Evolutionary conservation across 2,113 vertebrate genomes (phyloP).

Genomic region (Platycercus adscitus): DNA sequence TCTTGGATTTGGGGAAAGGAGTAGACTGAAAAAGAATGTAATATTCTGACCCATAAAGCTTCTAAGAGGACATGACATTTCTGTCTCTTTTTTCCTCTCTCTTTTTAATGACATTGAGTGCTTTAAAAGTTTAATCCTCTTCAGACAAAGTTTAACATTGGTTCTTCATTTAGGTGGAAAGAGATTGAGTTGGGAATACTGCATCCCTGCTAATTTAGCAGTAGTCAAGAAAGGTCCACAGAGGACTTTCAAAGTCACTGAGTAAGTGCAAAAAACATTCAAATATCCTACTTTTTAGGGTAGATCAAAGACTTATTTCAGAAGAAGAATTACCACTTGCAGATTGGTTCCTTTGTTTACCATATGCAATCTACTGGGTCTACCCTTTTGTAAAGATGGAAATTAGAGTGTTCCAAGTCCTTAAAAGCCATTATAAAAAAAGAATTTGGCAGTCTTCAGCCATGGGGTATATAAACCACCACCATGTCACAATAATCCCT

Average conservation of each 20-base stretch:
- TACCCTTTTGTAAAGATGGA: not conserved
- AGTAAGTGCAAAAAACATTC: not conserved
- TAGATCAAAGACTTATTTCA: not conserved
- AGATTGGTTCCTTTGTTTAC: not conserved
- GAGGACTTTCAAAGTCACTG: constrained; percentile 2
- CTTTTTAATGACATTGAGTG: not conserved
- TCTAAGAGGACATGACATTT: not conserved
- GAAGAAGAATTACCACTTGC: not conserved
- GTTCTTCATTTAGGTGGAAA: not conserved
- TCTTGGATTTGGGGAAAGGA: not conserved
- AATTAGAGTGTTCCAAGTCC: not conserved
- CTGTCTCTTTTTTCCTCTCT: fast-evolving
- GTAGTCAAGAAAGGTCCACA: not conserved
- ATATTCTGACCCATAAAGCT: not conserved
- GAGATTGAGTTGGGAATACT: constrained; percentile 33
- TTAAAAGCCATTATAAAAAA: not conserved
- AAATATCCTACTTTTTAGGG: not conserved
- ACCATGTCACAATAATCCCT: not conserved
- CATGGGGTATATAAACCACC: not conserved
- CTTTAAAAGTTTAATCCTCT: not conserved
- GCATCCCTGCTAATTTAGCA: constrained; percentile 16
- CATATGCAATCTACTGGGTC: not conserved
- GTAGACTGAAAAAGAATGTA: not conserved
- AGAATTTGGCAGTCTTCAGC: not conserved
- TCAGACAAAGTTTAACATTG: not conserved